phyloP scores from a whole-genome alignment of 2,888 invertebrate genomes.

The Psylliodes chrysocephalus region DNA sequence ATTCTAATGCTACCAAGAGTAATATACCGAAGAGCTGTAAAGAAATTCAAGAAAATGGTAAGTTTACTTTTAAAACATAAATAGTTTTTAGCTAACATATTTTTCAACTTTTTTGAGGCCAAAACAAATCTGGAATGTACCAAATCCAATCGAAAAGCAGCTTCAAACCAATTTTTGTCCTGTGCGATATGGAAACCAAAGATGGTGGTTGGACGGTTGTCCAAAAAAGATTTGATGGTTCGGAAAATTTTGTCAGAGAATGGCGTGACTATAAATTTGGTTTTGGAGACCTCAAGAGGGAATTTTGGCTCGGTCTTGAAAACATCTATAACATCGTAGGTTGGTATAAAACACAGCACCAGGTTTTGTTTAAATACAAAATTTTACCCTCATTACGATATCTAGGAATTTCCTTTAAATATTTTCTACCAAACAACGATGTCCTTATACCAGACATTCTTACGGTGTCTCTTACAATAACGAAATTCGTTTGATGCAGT shows the following conservation, averaged over 20 bases:
- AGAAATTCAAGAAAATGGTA: conserved; percentile 67
- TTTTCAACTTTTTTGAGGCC: neutral
- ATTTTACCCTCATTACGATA: no score
- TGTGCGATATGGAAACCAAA: conserved; percentile 70
- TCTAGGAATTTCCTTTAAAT: no score
- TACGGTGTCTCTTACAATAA: no score
- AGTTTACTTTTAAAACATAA: conserved; percentile 60
- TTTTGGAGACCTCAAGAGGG: conserved; percentile 75
- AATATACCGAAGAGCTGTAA: conserved; percentile 69
- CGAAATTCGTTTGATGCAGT: no score
- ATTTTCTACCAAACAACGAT: no score
- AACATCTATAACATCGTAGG: conserved; percentile 68
- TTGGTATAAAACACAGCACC: conserved; percentile 45
- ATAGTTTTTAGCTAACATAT: neutral
- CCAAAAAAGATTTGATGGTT: conserved; percentile 73
- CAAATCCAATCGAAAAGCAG: conserved; percentile 69
- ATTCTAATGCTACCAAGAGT: no score
- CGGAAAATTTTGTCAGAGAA: conserved; percentile 72
- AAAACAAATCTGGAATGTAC: conserved; percentile 62
- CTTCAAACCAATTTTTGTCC: conserved; percentile 70
- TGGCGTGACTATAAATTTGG: conserved; percentile 76
- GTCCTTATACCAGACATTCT: no score
- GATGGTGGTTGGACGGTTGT: conserved; percentile 73
- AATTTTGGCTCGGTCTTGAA: conserved; percentile 79
- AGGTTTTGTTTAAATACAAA: no score